phyloP scores from a whole-genome alignment of 2,113 vertebrate species.

The Tragelaphus strepsiceros region DNA sequence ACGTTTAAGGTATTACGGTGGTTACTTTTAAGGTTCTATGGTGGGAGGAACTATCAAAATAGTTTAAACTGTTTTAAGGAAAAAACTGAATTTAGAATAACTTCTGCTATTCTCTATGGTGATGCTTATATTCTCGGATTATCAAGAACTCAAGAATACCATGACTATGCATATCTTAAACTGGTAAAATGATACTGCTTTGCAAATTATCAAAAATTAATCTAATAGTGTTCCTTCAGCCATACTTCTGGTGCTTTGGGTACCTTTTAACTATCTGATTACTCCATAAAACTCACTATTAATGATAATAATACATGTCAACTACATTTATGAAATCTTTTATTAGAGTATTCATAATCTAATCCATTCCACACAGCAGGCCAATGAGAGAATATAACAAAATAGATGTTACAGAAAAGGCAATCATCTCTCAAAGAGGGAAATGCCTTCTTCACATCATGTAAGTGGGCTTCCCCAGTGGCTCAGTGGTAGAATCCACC shows the following conservation, averaged over 20 bases:
- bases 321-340: not conserved
- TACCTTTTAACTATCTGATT: not conserved
- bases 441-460: not conserved
- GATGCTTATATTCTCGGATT: not conserved
- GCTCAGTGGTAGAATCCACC: not conserved
- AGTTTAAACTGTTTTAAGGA: not conserved
- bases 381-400: not conserved
- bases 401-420: not conserved
- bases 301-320: not conserved
- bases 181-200: not conserved
- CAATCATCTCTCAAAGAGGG: not conserved
- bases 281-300: not conserved
- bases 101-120: not conserved
- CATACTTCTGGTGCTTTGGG: not conserved
- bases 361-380: not conserved
- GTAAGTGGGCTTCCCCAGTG: not conserved
- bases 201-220: not conserved
- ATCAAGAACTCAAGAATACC: not conserved
- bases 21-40: not conserved
- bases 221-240: not conserved
- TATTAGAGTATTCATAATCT: not conserved
- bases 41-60: not conserved
- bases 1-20: not conserved
- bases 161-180: not conserved
- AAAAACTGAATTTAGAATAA: conserved; percentile 18